Percentiles rank a stretch among this genome's conserved stretches.
phyloP scores from a whole-genome alignment of 2,113 vertebrate genomes.

The Tylochromis polylepis region DNA sequence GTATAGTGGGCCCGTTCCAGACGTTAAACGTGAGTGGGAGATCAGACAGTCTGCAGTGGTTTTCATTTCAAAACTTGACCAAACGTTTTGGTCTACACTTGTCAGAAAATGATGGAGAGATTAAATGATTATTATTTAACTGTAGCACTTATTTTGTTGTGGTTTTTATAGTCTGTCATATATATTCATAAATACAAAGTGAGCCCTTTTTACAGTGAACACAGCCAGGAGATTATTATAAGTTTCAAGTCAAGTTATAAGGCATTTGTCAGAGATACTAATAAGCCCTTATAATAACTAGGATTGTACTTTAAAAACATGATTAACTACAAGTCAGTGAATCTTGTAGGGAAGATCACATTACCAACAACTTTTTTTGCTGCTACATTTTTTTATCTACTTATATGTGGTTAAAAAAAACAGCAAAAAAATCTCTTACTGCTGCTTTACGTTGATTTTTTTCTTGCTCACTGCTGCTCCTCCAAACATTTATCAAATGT shows the following conservation, averaged over 20 bases:
- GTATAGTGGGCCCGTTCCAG: not conserved
- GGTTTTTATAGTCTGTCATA: not conserved
- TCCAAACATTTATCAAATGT: not conserved
- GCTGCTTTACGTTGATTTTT: not conserved
- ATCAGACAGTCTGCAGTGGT: conserved; percentile 14
- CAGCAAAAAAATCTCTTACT: not conserved
- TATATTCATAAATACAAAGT: not conserved
- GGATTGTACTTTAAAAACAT: not conserved
- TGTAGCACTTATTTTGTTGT: not conserved
- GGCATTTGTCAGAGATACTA: not conserved
- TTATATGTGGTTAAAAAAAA: not conserved
- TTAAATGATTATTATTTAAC: not conserved
- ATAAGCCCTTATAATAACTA: not conserved
- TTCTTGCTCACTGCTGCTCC: not conserved
- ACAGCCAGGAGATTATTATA: not conserved
- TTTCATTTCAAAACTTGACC: not conserved
- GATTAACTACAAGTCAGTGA: not conserved
- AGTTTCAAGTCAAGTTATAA: not conserved
- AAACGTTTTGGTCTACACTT: not conserved
- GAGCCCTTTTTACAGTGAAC: not conserved
- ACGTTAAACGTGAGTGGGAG: conserved; percentile 12
- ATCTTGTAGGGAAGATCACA: too few relatives aligned
- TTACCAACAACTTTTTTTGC: too few relatives aligned
- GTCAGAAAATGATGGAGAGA: not conserved
- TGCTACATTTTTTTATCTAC: not conserved